A percentile compares a stretch with the other conserved stretches of the same genome.
These are phyloP conservation scores for Apostichopus japonicus DNA, from an alignment of 35 echinoderm and acorn worm species.

Conservation along the genomic window DNA sequence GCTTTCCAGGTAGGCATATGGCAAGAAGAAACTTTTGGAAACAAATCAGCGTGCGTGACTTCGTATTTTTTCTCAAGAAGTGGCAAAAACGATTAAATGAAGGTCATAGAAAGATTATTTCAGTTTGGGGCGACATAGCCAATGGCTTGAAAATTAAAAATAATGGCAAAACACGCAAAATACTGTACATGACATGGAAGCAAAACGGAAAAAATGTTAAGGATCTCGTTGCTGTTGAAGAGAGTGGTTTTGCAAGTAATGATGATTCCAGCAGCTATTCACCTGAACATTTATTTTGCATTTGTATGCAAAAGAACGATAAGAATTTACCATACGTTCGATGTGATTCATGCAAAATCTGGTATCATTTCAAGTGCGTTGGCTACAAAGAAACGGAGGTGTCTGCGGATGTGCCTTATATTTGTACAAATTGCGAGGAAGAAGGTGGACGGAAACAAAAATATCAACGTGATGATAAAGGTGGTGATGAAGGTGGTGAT, in stretches of 20 bases:
- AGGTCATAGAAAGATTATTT: not conserved
- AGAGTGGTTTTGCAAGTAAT: not conserved
- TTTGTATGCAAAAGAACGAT: not conserved
- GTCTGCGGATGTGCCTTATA: not conserved
- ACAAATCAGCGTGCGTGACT: not conserved
- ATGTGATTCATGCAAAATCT: not conserved
- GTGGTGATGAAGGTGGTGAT: not conserved
- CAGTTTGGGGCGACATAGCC: not conserved
- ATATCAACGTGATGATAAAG: not conserved
- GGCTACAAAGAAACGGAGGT: not conserved
- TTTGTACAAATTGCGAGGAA: not conserved
- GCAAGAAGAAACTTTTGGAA: not conserved
- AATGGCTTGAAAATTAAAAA: not conserved
- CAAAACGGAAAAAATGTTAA: not conserved
- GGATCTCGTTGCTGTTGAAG: not conserved
- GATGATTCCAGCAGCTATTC: not conserved
- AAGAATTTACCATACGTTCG: too few species aligned
- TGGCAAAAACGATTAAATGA: not conserved
- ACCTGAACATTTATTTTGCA: not conserved
- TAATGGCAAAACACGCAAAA: not conserved
- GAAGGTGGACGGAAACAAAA: not conserved
- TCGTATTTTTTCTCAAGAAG: not conserved
- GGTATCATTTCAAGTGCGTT: not conserved
- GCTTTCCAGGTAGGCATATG: too few species aligned
- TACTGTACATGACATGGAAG: not conserved